Base-by-base conservation (phyloP, 2,888 invertebrate species). In the Chrysomela aeneicollis region DNA sequence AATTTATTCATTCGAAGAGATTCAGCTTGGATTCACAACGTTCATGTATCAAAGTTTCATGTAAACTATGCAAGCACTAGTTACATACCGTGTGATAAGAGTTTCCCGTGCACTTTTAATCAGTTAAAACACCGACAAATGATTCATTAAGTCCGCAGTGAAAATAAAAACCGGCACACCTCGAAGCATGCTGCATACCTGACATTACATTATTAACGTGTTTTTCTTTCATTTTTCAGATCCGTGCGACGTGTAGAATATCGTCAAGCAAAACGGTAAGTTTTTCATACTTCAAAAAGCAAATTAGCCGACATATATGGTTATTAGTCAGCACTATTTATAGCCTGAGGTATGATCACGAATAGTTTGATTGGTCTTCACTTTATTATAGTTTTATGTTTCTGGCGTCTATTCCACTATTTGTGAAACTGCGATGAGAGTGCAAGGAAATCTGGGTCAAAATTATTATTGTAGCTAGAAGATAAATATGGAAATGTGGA, bases 61-160 rank as follows among this genome's bases (percentile, higher is more conserved):
- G 67, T 63, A 63, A 67, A 63, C 61, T 63, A 53, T 52, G 22
- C 63, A 21, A 50, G 47, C 67, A 67, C 63, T 65, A 66, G 63
- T 70, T 70, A 68, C 15, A 42, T 62, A 62, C 59, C 52, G 55
- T 54, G 64, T 64, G 68, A 70, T 70, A 70, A 70, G 68, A 62
- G 46, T 59, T 64, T 64, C 60, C 58, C 52, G 37, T 67, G 54
- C 61, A 53, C 50, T 53, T 57, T 57, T 64, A 26, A 49, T 60
- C 54, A 52, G 59, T 47, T 46, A 15, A 46, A 52, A 50, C 55
- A 42, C 60, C 61, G 59, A 37, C 55, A 60, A 66, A 66, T 68
- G 68, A 70, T 66, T 68, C 63, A 61, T 59, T 51, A 15, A 22
- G 46, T 47, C 46, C 18, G 35, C 32, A 62, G 66, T 64, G 64